Conservation (phyloP, 2,797 vertebrate genomes). For the Microctenopoma lineatum region DNA sequence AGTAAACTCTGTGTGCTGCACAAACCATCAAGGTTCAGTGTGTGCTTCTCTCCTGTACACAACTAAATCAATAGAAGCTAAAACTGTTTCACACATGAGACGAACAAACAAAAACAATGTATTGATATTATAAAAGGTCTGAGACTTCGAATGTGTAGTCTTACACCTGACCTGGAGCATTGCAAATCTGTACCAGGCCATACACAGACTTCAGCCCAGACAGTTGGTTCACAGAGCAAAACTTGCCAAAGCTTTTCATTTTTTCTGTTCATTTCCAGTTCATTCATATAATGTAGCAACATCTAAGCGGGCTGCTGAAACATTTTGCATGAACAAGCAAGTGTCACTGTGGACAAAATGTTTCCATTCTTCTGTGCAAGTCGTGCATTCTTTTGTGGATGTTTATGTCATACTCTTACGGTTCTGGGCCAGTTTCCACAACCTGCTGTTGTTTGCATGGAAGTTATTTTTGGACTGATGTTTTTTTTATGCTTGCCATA, state of each 20-base stretch:
- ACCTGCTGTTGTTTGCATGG: conserved; percentile 69
- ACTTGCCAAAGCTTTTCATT: conserved; percentile 56
- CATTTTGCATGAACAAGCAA: conserved; percentile 57
- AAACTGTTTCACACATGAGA: too few relatives aligned
- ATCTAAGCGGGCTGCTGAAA: conserved; percentile 49
- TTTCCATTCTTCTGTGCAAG: conserved; percentile 57
- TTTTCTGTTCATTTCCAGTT: conserved; percentile 39
- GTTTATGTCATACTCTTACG: conserved; percentile 40
- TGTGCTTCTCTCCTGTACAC: too few relatives aligned
- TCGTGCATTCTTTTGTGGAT: conserved; percentile 42
- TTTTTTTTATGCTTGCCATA: conserved; percentile 54
- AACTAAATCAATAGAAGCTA: too few relatives aligned
- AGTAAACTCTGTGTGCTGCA: too few relatives aligned
- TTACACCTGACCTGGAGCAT: conserved; percentile 7
- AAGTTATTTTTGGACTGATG: conserved; percentile 55
- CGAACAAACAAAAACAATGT: background rate
- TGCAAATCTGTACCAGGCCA: conserved; percentile 7
- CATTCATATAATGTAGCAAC: conserved; percentile 18
- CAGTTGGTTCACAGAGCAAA: conserved; percentile 41
- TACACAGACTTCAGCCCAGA: background rate
- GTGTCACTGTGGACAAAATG: conserved; percentile 58
- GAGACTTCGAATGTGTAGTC: too few relatives aligned
- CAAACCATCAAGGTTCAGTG: too few relatives aligned
- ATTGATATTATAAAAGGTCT: too few relatives aligned
- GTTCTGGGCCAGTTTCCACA: conserved; percentile 44